Conservation (phyloP, 2,113 vertebrate genomes). For the Aix galericulata region DNA sequence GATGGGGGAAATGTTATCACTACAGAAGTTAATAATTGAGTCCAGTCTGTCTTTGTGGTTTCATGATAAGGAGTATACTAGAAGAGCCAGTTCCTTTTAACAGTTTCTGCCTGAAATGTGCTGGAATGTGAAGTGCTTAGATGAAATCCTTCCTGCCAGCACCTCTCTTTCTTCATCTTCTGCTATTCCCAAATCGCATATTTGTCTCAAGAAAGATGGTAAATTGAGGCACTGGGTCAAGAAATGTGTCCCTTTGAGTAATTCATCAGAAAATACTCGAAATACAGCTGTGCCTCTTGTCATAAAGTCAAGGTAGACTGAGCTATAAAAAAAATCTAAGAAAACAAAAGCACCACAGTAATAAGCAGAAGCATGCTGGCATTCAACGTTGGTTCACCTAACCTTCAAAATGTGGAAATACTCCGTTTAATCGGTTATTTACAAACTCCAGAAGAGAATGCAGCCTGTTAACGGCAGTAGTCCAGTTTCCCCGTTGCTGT, state of each 20-base stretch:
- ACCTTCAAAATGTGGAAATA: constrained; percentile 36
- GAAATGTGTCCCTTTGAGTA: constrained; percentile 62
- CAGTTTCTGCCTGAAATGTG: constrained; percentile 73
- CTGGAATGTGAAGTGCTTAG: constrained; percentile 73
- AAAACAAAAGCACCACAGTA: constrained; percentile 42
- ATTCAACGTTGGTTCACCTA: constrained; percentile 39
- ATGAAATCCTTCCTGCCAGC: constrained; percentile 69
- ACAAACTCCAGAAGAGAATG: not conserved
- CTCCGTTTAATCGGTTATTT: constrained; percentile 17
- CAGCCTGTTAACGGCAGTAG: not conserved
- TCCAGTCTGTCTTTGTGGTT: constrained; percentile 70
- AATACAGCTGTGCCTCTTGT: constrained; percentile 54
- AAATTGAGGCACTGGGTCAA: constrained; percentile 74
- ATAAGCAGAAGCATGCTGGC: constrained; percentile 14
- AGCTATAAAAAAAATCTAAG: not conserved
- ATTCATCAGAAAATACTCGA: constrained; percentile 65
- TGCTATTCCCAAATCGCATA: constrained; percentile 66
- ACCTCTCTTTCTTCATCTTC: constrained; percentile 64
- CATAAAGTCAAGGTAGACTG: constrained; percentile 48
- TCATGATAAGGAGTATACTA: constrained; percentile 71
- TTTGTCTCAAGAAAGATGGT: constrained; percentile 66
- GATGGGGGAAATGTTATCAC: constrained; percentile 67
- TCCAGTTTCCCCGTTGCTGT: not conserved
- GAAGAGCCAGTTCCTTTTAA: constrained; percentile 73
- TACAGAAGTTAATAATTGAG: constrained; percentile 56